Percentiles rank a stretch among this genome's conserved stretches.
Conservation (phyloP, 2,113 vertebrate genomes). For the Xenus cinereus region DNA sequence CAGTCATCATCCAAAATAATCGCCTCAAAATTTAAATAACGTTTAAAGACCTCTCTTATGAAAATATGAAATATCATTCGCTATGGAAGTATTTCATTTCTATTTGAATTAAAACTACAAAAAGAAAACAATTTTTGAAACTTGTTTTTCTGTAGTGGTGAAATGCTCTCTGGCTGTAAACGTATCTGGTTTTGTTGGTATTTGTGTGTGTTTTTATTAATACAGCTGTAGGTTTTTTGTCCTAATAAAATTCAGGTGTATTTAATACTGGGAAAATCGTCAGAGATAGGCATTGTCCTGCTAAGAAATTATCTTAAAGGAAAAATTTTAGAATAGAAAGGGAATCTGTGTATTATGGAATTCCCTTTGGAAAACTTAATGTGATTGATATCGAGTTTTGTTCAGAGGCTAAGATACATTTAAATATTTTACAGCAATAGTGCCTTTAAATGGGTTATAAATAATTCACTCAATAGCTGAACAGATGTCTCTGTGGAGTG, state of each 20-base stretch:
- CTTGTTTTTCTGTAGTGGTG: background rate
- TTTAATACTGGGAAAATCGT: background rate
- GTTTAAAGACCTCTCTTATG: background rate
- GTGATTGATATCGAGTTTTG: constrained; percentile 22
- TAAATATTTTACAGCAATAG: constrained; percentile 18
- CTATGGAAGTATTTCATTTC: background rate
- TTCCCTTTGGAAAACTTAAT: constrained; percentile 15
- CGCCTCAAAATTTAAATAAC: background rate
- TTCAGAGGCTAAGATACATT: constrained; percentile 23
- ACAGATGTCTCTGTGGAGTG: background rate
- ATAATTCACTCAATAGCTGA: constrained; percentile 60
- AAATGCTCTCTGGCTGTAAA: background rate
- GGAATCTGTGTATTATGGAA: background rate
- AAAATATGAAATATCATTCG: background rate
- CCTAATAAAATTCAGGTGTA: background rate
- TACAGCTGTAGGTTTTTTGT: background rate
- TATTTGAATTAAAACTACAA: background rate
- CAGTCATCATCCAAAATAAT: background rate
- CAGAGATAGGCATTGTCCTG: background rate
- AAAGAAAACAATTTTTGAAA: background rate
- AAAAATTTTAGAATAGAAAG: background rate
- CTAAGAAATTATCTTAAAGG: background rate
- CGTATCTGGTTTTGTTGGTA: background rate
- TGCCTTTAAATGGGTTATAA: constrained; percentile 18
- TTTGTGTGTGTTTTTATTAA: background rate